Percentiles rank a stretch among this genome's conserved stretches.
These are phyloP conservation scores for Taurulus bubalis DNA, from an alignment of 2,113 vertebrate species.

Conservation along the genomic window DNA sequence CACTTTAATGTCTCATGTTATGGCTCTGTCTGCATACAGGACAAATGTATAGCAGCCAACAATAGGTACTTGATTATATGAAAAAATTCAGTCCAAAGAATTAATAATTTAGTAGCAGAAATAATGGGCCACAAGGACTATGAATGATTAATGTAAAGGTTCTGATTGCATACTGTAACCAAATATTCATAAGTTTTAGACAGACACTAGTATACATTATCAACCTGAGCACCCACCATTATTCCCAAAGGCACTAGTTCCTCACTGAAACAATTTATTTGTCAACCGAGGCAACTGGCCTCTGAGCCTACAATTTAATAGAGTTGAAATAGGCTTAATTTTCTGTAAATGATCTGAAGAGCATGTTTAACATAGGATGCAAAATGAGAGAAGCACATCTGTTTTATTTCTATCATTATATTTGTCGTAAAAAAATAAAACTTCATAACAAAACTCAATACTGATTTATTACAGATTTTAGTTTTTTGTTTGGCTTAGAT, in stretches of 20 bases:
- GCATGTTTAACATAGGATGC: not conserved
- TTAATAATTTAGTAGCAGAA: conserved; percentile 77
- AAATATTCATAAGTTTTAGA: conserved; percentile 76
- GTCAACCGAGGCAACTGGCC: conserved; percentile 46
- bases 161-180: conserved; percentile 77
- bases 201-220: conserved; percentile 70
- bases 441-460: not conserved
- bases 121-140: conserved; percentile 75
- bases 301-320: conserved; percentile 52
- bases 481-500: not conserved
- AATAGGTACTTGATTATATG: conserved; percentile 66
- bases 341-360: conserved; percentile 16
- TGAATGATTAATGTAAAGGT: conserved; percentile 81
- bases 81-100: conserved; percentile 65
- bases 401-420: conserved; percentile 3
- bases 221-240: conserved; percentile 51
- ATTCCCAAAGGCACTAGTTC: conserved; percentile 57
- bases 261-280: conserved; percentile 62
- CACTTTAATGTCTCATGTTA: conserved; percentile 35
- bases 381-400: conserved; percentile 8
- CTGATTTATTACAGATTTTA: not conserved
- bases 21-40: conserved; percentile 17
- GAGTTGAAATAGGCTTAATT: conserved; percentile 31
- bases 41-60: conserved; percentile 52
- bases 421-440: not conserved